A percentile compares a stretch with the other conserved stretches of the same genome.
These are phyloP conservation scores for Cacoxenus indagator DNA, from an alignment of 2,888 invertebrate genomes.

Conservation along the genomic window DNA sequence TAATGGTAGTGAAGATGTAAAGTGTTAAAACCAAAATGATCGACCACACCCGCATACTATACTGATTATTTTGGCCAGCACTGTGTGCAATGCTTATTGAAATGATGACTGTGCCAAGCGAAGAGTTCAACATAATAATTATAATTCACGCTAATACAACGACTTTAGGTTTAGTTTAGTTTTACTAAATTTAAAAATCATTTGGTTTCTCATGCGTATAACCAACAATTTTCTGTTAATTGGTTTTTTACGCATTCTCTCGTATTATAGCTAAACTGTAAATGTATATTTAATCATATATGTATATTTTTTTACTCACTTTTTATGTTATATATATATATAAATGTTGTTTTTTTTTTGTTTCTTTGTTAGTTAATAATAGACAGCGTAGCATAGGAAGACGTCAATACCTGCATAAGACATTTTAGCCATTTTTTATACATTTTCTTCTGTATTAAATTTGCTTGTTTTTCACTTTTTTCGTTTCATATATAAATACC, in stretches of 20 bases:
- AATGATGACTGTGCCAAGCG: no score
- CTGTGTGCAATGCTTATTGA: not conserved
- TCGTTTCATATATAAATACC: conserved; percentile 18
- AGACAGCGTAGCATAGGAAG: conserved; percentile 73
- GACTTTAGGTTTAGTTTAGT: not conserved
- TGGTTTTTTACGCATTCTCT: not conserved
- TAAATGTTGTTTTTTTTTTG: conserved; percentile 24
- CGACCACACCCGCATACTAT: no score
- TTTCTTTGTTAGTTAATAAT: conserved; percentile 69
- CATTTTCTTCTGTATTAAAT: conserved; percentile 39
- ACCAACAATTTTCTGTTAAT: not conserved
- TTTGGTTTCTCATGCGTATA: not conserved
- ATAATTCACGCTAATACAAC: not conserved
- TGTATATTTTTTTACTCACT: not conserved
- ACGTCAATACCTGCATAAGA: conserved; percentile 73
- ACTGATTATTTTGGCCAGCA: not conserved
- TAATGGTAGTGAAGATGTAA: not conserved
- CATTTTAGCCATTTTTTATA: conserved; percentile 71
- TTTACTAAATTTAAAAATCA: not conserved
- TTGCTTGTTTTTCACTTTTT: conserved; percentile 32
- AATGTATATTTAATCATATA: conserved; percentile 32
- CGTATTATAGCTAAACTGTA: conserved; percentile 29
- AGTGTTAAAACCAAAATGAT: not conserved
- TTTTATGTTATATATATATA: not conserved
- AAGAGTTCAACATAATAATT: no score